phyloP scores from a whole-genome alignment of 2,888 invertebrate genomes.

The Lottia scabra region DNA sequence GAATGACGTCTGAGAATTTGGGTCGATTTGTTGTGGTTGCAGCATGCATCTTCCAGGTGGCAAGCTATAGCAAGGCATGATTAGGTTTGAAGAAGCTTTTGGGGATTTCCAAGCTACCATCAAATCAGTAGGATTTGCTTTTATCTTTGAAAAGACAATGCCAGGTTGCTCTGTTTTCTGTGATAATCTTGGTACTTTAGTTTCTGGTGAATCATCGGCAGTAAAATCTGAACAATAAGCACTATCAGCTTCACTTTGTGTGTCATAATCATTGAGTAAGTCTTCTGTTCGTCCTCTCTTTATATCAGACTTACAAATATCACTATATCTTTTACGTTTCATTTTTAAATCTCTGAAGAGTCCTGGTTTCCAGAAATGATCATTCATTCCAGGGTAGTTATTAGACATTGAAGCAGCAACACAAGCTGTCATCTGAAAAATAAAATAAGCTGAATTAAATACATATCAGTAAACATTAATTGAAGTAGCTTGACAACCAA shows the following conservation, averaged over 20 bases:
- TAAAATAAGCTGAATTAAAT: background rate
- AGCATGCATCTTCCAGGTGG: background rate
- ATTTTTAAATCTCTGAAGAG: slow-evolving; percentile 75
- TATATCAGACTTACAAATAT: slow-evolving; percentile 85
- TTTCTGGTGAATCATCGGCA: slow-evolving; percentile 43
- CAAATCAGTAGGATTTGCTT: background rate
- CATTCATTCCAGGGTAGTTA: slow-evolving; percentile 8
- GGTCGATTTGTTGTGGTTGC: background rate
- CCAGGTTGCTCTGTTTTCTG: background rate
- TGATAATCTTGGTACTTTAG: slow-evolving; percentile 2
- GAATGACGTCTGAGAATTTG: background rate
- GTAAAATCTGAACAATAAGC: slow-evolving; percentile 14
- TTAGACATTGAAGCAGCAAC: slow-evolving; percentile 9
- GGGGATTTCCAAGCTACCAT: background rate
- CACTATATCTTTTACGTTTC: slow-evolving; percentile 97
- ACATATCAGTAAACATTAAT: background rate
- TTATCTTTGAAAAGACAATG: background rate
- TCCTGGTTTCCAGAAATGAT: slow-evolving; percentile 23
- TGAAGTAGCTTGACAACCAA: too few relatives aligned
- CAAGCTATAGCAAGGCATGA: background rate
- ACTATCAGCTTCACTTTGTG: slow-evolving; percentile 41
- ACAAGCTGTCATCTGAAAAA: slow-evolving; percentile 28
- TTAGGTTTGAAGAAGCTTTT: background rate
- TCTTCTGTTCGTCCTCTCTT: slow-evolving; percentile 13
- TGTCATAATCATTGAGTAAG: slow-evolving; percentile 39